Evolutionary conservation across 1,140 invertebrate species (phyloP), one percentile per base, ranked within the genome.

Genomic region (Frieseomelitta varia): DNA sequence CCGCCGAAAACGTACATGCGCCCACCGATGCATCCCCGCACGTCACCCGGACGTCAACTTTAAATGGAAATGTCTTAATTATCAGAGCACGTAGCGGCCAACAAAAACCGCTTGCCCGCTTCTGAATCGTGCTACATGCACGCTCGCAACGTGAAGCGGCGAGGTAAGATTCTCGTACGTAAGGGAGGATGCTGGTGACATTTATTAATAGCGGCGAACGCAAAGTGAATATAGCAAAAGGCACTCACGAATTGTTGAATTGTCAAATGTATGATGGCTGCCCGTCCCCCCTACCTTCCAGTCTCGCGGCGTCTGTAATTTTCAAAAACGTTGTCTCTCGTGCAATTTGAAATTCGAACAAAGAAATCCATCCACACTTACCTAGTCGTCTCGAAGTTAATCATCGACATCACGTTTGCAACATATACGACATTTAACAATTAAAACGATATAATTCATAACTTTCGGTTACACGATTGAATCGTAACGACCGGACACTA

Each of bases 61-160:
- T 90, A 92, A 92, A 93, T 93, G 92, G 92, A 92, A 93, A 93
- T 92, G 92, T 92, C 92, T 93, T 93, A 93, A 93, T 93, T 93
- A 93, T 93, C 91, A 81, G 91, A 90, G 92, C 92, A 93, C 92
- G 92, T 92, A 91, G 87, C 85, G 56, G n/a, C 47, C 51, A 63
- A 30, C 77, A 90, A 90, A 89, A 90, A 90, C 69, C 24, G 19
- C 30, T 30, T 83, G n/a, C 51, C 72, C 30, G 30, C 24, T 67
- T 56, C 55, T 68, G 56, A 58, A 78, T 69, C 78, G 53, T 75
- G 75, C 69, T 72, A 47, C 30, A 47, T 21, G 39, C 30, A 27
- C 15, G 39, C 58, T 27, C 51, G 24, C 30, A 24, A 47, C n/a
- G 39, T 47, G 39, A 47, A 47, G 8, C 39, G 61, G 12, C 39